Evolutionary conservation across 2,113 vertebrate genomes (phyloP).

Genomic region (Orientallactaga bullata): DNA sequence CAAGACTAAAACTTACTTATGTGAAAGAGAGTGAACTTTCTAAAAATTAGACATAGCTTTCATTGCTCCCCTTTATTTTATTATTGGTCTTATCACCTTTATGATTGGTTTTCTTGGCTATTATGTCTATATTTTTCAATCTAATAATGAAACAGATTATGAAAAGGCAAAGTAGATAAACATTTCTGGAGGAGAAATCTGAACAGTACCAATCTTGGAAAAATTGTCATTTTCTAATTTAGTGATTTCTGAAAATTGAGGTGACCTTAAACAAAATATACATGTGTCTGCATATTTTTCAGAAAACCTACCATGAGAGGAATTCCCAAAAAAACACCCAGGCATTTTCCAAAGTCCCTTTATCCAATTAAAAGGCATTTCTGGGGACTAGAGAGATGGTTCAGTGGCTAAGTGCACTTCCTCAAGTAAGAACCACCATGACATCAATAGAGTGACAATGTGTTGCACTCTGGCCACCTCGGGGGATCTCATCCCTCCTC

Average conservation of each 20-base stretch:
- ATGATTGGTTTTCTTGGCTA: not conserved
- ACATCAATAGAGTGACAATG: too few species aligned
- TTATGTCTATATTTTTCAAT: not conserved
- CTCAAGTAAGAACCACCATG: too few species aligned
- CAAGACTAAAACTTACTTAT: not conserved
- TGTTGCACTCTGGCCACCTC: too few species aligned
- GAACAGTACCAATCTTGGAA: not conserved
- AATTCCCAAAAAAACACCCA: too few species aligned
- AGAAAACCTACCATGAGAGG: not conserved
- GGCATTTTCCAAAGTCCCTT: too few species aligned
- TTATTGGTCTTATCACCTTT: not conserved
- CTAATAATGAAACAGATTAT: not conserved
- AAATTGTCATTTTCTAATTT: not conserved
- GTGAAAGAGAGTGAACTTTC: not conserved
- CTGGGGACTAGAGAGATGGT: too few species aligned
- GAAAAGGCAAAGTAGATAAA: constrained; percentile 3
- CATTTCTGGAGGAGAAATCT: not conserved
- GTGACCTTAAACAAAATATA: not conserved
- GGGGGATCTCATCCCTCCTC: too few species aligned
- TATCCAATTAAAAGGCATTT: too few species aligned
- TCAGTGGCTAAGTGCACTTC: too few species aligned
- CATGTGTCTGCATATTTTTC: not conserved
- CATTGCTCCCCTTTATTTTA: not conserved
- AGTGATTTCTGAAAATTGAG: constrained; percentile 28
- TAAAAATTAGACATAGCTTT: not conserved